Evolutionary conservation across 1,140 invertebrate genomes (phyloP).

Genomic region (Lasioglossum albipes): DNA sequence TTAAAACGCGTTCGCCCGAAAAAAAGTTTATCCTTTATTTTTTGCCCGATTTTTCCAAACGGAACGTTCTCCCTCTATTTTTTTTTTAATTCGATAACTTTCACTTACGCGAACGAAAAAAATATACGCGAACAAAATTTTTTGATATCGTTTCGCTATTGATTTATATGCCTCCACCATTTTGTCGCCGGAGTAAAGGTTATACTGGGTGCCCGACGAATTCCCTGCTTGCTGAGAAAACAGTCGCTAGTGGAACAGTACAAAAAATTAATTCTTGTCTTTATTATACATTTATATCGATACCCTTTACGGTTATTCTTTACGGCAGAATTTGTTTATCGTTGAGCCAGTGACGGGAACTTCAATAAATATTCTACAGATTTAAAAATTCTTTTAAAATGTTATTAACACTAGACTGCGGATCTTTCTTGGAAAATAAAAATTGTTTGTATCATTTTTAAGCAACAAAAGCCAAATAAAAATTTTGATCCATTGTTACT

Average conservation of each 20-base stretch:
- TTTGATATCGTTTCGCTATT: slow-evolving; percentile 5
- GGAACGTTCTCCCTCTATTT: background rate
- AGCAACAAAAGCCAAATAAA: too few species aligned
- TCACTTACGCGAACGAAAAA: slow-evolving; percentile 6
- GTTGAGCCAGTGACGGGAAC: background rate
- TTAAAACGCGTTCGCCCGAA: background rate
- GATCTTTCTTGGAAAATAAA: too few species aligned
- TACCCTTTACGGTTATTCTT: too few species aligned
- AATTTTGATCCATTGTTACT: too few species aligned
- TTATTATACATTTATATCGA: background rate
- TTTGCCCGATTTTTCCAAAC: background rate
- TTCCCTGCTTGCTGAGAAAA: background rate
- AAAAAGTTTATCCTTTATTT: slow-evolving; percentile 3
- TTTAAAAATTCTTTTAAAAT: background rate
- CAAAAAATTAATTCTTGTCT: background rate
- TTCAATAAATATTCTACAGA: too few species aligned
- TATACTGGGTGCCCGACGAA: slow-evolving; percentile 2
- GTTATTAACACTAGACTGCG: too few species aligned
- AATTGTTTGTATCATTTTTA: too few species aligned
- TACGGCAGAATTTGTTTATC: background rate
- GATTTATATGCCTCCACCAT: slow-evolving; percentile 16
- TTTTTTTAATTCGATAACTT: slow-evolving; percentile 37
- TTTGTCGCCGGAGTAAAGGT: slow-evolving; percentile 11
- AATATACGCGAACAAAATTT: slow-evolving; percentile 1
- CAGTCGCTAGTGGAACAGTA: background rate